A percentile compares a stretch with the other conserved stretches of the same genome.
Evolutionary conservation across 2,888 invertebrate genomes (phyloP).

Genomic region (Metopia argyrocephala): DNA sequence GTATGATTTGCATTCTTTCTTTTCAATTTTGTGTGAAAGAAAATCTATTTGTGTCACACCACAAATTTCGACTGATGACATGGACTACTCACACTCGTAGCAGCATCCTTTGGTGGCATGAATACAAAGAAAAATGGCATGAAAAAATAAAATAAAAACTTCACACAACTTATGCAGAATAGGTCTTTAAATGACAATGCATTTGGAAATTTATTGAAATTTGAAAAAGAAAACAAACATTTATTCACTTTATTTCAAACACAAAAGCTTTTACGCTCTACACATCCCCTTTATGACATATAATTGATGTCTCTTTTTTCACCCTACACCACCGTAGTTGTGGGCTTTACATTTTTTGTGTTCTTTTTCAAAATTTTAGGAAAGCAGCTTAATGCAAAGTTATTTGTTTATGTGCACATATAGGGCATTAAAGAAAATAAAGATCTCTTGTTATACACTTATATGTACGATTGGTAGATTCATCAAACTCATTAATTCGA

Average conservation of each 20-base stretch:
- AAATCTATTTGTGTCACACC: conserved; percentile 77
- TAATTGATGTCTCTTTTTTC: no score
- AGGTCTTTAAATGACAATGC: conserved; percentile 37
- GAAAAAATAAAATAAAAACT: no score
- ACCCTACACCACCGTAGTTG: no score
- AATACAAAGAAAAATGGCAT: background rate
- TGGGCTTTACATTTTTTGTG: no score
- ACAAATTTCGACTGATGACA: conserved; percentile 75
- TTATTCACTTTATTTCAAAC: conserved; percentile 29
- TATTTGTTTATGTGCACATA: no score
- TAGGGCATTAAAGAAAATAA: no score
- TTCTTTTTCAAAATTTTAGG: background rate
- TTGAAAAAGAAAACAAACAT: conserved; percentile 31
- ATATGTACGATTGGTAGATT: no score
- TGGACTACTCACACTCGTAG: background rate
- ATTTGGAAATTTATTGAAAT: conserved; percentile 48
- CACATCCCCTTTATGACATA: no score
- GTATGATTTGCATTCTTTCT: conserved; percentile 36
- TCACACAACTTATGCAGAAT: conserved; percentile 11
- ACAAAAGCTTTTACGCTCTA: background rate
- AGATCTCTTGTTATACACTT: no score
- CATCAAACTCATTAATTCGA: no score
- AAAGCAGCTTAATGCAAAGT: no score
- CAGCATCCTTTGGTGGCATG: background rate
- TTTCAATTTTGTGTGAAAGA: conserved; percentile 69